Base-by-base conservation (phyloP, 2,113 vertebrate genomes). In the Hemicordylus capensis region DNA sequence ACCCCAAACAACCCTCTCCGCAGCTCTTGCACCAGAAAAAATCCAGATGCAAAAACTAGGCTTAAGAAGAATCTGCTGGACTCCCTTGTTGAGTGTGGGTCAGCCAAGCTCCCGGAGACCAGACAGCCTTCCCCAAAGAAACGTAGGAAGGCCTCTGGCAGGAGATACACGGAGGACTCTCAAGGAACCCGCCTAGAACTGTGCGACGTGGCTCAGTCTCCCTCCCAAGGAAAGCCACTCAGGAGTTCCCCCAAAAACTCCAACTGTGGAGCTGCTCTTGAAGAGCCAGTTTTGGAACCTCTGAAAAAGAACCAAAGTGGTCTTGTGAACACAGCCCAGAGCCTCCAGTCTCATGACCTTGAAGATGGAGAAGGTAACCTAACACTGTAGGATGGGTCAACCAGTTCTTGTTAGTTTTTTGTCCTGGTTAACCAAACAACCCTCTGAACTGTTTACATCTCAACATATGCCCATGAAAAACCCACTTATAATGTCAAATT, bases 221-320 rank as follows among this genome's bases (percentile, higher is more conserved):
- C 72, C 0, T 2, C 0, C 19, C n/a, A 4, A 0, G 85, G 87
- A 14, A 76, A 34, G 80, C 77, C 10, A 17, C 0, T 51, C 37
- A 79, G 80, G 76, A 85, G 0, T 61, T 1, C 2, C 20, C 14
- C 34, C 0, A 37, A 58, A 1, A 11, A 61, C 6, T 75, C 83
- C 14, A 6, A 19, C 2, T 1, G 0, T 0, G 0, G 37, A 17
- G 4, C 0, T 0, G n/a, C n/a, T 6, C 2, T 26, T 1, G 78
- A 37, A 0, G 2, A 56, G 15, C 6, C n/a, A 1, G 14, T 28
- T 37, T 73, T 22, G 1, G 76, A 24, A 51, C 14, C 0, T 0
- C 1, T 14, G 7, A 81, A 83, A 8, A 69, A n/a, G 7, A 69
- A n/a, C 3, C 2, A 1, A 0, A 4, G 20, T 61, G 0, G 7